These are phyloP conservation scores for Helarctos malayanus DNA, from an alignment of 2,797 vertebrate species.

Conservation along the genomic window DNA sequence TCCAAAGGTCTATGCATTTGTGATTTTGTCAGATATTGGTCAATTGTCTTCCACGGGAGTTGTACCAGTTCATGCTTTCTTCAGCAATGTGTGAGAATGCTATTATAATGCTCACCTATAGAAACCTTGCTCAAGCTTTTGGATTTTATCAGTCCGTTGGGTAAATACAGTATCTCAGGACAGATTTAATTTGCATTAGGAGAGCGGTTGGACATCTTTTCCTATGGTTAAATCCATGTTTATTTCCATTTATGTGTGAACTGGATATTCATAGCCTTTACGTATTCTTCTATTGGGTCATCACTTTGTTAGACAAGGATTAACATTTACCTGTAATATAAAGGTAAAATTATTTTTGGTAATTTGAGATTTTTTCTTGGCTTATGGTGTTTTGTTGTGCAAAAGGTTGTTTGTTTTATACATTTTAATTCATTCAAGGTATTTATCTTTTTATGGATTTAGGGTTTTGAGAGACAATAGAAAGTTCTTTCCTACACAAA, in stretches of 20 bases:
- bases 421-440: not conserved
- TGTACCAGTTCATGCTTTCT: not conserved
- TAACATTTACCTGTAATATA: not conserved
- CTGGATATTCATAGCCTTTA: not conserved
- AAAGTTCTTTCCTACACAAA: not conserved
- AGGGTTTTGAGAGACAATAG: not conserved
- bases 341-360: not conserved
- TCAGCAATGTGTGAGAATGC: not conserved
- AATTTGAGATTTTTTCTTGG: conserved; percentile 17
- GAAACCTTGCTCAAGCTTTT: not conserved
- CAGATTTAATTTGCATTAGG: not conserved
- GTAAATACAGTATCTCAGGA: not conserved
- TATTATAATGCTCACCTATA: not conserved
- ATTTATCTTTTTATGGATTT: not conserved
- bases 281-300: not conserved
- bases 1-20: not conserved
- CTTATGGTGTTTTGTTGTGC: not conserved
- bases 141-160: not conserved
- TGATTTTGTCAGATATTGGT: not conserved
- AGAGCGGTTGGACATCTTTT: not conserved
- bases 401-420: not conserved
- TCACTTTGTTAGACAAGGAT: not conserved
- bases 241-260: not conserved
- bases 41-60: not conserved
- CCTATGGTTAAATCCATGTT: not conserved